These are phyloP conservation scores for Aurelia coerulea DNA, from an alignment of 30 jellyfish, hydroid and myxozoan species.

Conservation along the genomic window DNA sequence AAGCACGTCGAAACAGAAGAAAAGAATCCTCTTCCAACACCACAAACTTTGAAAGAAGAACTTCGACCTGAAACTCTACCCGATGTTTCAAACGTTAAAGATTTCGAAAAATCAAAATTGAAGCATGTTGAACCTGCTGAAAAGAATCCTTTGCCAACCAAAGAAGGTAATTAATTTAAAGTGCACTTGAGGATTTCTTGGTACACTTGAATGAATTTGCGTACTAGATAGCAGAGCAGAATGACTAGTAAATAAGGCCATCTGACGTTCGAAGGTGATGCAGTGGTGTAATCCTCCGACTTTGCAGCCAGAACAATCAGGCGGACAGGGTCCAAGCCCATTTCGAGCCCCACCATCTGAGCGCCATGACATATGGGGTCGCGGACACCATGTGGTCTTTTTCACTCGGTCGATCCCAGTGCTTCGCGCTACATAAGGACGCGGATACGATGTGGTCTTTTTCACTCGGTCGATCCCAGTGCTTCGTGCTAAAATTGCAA, in stretches of 20 bases:
- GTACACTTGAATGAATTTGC: background rate
- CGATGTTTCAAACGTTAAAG: slow-evolving; percentile 69
- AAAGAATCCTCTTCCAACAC: slow-evolving; percentile 84
- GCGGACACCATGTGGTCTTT: too few species aligned
- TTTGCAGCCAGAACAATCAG: too few species aligned
- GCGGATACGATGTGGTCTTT: too few species aligned
- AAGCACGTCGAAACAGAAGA: slow-evolving; percentile 76
- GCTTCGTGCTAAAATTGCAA: too few species aligned
- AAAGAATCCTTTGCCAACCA: slow-evolving; percentile 50
- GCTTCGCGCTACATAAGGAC: too few species aligned
- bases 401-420: too few species aligned
- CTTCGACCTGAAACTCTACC: slow-evolving; percentile 77
- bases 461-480: too few species aligned
- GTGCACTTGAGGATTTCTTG: background rate
- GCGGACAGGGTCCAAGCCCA: too few species aligned
- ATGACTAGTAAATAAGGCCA: background rate
- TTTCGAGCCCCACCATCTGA: too few species aligned
- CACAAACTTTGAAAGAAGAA: slow-evolving; percentile 69
- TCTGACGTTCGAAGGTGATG: too few species aligned
- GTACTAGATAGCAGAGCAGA: background rate
- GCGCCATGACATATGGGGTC: too few species aligned
- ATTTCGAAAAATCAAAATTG: slow-evolving; percentile 59
- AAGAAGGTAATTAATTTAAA: slow-evolving; percentile 15
- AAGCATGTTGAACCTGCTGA: slow-evolving; percentile 84
- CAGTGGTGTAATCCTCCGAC: too few species aligned